Percentiles rank a stretch among this genome's conserved stretches.
phyloP scores from a whole-genome alignment of 2,888 invertebrate genomes.

The Cephalotes varians region DNA sequence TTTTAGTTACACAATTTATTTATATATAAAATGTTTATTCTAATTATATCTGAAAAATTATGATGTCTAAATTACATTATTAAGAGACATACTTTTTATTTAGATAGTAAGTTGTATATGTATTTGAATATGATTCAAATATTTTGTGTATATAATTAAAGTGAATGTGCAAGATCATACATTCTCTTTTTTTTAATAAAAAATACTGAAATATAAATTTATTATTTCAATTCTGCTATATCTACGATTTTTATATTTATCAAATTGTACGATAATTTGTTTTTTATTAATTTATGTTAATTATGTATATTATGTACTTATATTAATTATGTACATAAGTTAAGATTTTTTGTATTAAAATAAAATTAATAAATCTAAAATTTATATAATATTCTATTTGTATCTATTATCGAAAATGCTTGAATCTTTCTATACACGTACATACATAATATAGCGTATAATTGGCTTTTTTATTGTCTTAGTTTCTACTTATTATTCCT shows the following conservation, averaged over 20 bases:
- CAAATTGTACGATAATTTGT: not conserved
- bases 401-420: not conserved
- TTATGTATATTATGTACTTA: not conserved
- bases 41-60: not conserved
- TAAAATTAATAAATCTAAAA: not conserved
- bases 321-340: not conserved
- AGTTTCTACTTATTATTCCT: slow-evolving; percentile 11
- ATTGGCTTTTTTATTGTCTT: slow-evolving; percentile 18
- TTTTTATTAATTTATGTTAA: not conserved
- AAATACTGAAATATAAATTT: not conserved
- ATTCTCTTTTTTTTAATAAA: slow-evolving; percentile 5
- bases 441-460: not conserved
- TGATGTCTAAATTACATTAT: not conserved
- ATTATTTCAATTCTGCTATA: not conserved
- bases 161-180: not conserved
- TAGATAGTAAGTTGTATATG: not conserved
- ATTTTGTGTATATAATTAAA: slow-evolving; percentile 27
- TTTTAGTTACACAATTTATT: not conserved
- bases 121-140: not conserved
- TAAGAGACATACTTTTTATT: not conserved
- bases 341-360: not conserved
- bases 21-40: not conserved
- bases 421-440: not conserved
- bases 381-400: not conserved
- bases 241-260: not conserved